Base-by-base conservation (phyloP, 1,140 invertebrate species). In the Drosophila santomea region DNA sequence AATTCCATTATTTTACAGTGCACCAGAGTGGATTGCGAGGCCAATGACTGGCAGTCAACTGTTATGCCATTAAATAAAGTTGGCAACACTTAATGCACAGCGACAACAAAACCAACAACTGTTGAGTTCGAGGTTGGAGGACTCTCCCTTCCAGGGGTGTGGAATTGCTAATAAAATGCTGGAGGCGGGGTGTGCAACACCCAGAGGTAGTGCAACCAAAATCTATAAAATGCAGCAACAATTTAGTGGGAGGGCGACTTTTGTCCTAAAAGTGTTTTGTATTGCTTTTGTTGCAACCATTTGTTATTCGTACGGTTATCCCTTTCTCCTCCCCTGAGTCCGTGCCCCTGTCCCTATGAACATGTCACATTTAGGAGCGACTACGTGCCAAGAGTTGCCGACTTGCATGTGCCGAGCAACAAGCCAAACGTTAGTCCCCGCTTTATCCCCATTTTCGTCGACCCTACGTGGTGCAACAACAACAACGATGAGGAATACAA, bases 31-130 rank as follows among this genome's bases (percentile, higher is more conserved):
- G 64, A 66, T 64, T 71, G 57, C 43, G 66, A 14, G 68, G 66
- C 68, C 68, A 72, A 72, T 72, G 68, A 72, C 68, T 72, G 66
- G 58, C 74, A 88, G 88, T 91, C 88, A 91, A 91, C 88, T 89
- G 88, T 91, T 89, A 91, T 81, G 83, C 83, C 89, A 91, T 91
- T 91, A 91, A 91, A 91, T 91, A 91, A 91, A 91, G 88, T 91
- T 91, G 88, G 88, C 88, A 91, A 91, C 88, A 91, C 88, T 91
- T 91, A 91, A 91, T 88, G 88, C 82, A 90, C 86, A 90, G 64
- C 81, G 71, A 90, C 80, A 90, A 84, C 85, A 90, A 85, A 79
- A 85, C 83, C 78, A 88, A 82, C 81, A 86, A 84, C 79, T 86
- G 74, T 58, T 55, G 69, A 61, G 74, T 62, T 54, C 66, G 57